Evolutionary conservation across 2,797 vertebrate species (phyloP), one percentile per base, ranked within the genome.

Genomic region (Hafferia zeledoni): DNA sequence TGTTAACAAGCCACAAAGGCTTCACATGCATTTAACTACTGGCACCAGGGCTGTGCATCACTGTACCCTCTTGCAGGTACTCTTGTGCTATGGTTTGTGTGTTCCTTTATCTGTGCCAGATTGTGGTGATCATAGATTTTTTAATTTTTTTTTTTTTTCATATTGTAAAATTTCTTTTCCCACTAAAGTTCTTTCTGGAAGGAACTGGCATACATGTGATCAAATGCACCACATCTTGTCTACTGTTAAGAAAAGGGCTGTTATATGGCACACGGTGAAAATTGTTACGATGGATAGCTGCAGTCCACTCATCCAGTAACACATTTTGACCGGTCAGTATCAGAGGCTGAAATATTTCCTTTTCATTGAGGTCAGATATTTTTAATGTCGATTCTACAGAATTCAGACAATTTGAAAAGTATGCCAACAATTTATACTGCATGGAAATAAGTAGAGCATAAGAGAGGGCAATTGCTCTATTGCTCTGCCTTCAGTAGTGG

Each of bases 291-390:
- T 19, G 22, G 46, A 33, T 77, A 77, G 64, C 56, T 81, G 43
- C 41, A 87, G 25, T 52, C 83, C 63, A 76, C 27, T 57, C 35
- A 52, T 39, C 37, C 46, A 80, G 23, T 56, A 91, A 87, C 39
- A 28, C 24, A 33, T 85, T 87, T 77, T 90, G 86, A 70, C 64
- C 84, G 39, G 39, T 80, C 17, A 13, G 68, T 57, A 44, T 80
- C 71, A 85, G 68, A 67, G 18, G 8, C 57, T 77, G 75, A 92
- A 90, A 56, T 72, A 79, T 55, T 75, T 77, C 28, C 37, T 84
- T 93, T 90, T 71, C 80, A 85, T 55, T 64, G 60, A 80, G 68
- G 75, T 83, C 68, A 87, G 81, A 44, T 95, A 74, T 89, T 92
- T 96, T 92, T 59, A 77, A 81, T 31, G 9, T 17, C 6, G 0